Percentiles rank a stretch among this genome's conserved stretches.
These are phyloP conservation scores for Achlya flavicornis DNA, from an alignment of 2,888 invertebrate genomes.

Conservation along the genomic window DNA sequence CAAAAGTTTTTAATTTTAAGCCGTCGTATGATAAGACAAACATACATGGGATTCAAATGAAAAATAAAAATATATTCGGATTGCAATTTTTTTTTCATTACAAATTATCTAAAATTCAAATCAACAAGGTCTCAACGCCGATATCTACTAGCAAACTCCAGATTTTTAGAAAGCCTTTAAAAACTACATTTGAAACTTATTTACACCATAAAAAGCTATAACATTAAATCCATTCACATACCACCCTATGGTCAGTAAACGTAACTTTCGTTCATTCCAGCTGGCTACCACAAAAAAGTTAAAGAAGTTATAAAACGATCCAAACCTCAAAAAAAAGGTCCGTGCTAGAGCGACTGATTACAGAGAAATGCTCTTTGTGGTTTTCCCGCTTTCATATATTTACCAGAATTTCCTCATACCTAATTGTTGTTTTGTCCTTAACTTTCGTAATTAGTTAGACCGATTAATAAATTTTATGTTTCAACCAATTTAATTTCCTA, in stretches of 20 bases:
- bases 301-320: slow-evolving; percentile 50
- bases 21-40: too few relatives aligned
- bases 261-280: slow-evolving; percentile 17
- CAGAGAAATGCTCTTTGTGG: slow-evolving; percentile 59
- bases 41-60: too few relatives aligned
- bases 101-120: too few relatives aligned
- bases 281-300: slow-evolving; percentile 49
- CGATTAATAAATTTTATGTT: neutral
- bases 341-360: slow-evolving; percentile 32
- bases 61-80: too few relatives aligned
- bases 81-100: too few relatives aligned
- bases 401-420: slow-evolving; percentile 21
- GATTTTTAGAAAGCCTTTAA: too few relatives aligned
- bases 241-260: slow-evolving; percentile 12
- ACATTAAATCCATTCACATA: too few relatives aligned
- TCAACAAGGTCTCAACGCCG: too few relatives aligned
- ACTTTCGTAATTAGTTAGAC: slow-evolving; percentile 11
- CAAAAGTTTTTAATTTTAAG: too few relatives aligned
- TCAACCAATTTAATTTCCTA: neutral
- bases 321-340: slow-evolving; percentile 46
- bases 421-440: slow-evolving; percentile 29
- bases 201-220: too few relatives aligned
- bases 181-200: too few relatives aligned
- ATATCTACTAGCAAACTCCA: too few relatives aligned
- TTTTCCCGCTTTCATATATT: slow-evolving; percentile 33